phyloP scores from a whole-genome alignment of 1,140 invertebrate genomes.

The Psix sp. region DNA sequence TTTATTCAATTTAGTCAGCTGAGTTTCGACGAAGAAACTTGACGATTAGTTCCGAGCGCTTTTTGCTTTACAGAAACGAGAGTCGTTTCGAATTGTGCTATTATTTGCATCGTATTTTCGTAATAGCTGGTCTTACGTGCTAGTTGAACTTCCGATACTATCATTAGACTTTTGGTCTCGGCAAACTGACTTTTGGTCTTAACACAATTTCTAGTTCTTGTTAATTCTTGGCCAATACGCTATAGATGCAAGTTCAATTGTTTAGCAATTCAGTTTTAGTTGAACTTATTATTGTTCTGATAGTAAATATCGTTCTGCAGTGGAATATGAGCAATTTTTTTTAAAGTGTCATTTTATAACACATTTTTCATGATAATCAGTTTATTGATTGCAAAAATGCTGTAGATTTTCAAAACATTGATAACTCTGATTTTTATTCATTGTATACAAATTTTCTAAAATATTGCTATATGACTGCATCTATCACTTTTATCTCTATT shows the following conservation, averaged over 20 bases:
- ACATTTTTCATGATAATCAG: too few species aligned
- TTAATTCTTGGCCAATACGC: conserved; percentile 48
- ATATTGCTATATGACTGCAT: too few species aligned
- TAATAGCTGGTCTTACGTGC: conserved; percentile 36
- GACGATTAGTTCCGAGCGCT: conserved; percentile 33
- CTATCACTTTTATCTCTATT: too few species aligned
- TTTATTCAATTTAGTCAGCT: conserved; percentile 38
- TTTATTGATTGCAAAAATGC: too few species aligned
- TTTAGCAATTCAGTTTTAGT: conserved; percentile 7
- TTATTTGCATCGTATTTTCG: conserved; percentile 49
- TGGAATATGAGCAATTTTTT: too few species aligned
- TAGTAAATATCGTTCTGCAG: too few species aligned
- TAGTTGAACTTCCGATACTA: conserved; percentile 37
- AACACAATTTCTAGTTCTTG: conserved; percentile 33
- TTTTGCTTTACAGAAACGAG: conserved; percentile 21
- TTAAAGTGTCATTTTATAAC: too few species aligned
- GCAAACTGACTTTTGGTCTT: conserved; percentile 37
- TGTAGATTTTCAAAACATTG: too few species aligned
- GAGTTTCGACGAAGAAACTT: conserved; percentile 37
- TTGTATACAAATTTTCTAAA: too few species aligned
- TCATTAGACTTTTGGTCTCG: conserved; percentile 39
- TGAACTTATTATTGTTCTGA: too few species aligned
- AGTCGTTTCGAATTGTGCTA: conserved; percentile 5
- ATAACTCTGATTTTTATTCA: too few species aligned
- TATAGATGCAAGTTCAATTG: conserved; percentile 28